Evolutionary conservation across 2,113 vertebrate species (phyloP).

Genomic region (Cololabis saira): DNA sequence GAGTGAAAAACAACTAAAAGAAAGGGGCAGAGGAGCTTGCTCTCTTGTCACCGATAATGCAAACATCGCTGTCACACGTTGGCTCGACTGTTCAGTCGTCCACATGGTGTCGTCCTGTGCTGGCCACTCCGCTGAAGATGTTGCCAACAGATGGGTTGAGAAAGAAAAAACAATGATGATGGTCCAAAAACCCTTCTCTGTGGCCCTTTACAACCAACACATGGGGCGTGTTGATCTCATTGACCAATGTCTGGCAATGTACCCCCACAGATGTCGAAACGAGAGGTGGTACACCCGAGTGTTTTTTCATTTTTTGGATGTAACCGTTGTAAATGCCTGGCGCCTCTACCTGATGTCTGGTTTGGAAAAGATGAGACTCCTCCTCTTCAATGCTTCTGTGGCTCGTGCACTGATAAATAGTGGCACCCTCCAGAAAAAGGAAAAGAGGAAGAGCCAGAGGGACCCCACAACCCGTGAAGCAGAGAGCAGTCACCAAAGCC

Average conservation of each 20-base stretch:
- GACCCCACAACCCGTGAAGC: not conserved
- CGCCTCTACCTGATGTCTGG: not conserved
- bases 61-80: constrained; percentile 17
- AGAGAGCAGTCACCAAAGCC: not conserved
- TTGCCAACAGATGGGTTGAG: too few relatives aligned
- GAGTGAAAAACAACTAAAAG: not conserved
- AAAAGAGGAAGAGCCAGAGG: not conserved
- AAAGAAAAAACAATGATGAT: too few relatives aligned
- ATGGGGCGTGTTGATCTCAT: not conserved
- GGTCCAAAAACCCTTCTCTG: too few relatives aligned
- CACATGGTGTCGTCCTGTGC: too few relatives aligned
- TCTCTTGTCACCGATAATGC: not conserved
- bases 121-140: too few relatives aligned
- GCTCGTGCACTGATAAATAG: too few relatives aligned
- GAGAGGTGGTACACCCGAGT: not conserved
- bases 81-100: constrained; percentile 10
- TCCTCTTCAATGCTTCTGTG: not conserved
- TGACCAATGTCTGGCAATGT: not conserved
- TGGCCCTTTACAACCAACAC: not conserved
- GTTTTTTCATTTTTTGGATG: too few relatives aligned
- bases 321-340: not conserved
- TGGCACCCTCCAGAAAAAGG: not conserved
- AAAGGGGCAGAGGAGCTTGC: too few relatives aligned
- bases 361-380: not conserved
- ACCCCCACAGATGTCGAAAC: not conserved